Conservation (phyloP, 2,797 vertebrate genomes). For the Octomys mimax region DNA sequence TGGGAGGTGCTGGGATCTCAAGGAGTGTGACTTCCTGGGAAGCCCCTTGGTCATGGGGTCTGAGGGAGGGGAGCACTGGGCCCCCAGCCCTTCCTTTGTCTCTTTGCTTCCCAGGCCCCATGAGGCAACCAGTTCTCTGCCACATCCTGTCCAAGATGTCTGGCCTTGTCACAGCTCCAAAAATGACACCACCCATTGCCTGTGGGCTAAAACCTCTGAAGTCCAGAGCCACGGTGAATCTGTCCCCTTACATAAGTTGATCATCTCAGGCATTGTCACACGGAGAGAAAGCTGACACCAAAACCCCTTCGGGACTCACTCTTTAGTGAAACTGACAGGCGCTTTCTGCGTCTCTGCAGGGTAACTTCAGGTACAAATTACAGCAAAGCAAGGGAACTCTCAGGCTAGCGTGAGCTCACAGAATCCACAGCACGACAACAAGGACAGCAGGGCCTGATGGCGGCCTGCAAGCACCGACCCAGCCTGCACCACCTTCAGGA, state of each 20-base stretch:
- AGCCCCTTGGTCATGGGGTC: background rate
- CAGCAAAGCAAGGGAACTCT: background rate
- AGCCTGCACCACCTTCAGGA: background rate
- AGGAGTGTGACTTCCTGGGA: background rate
- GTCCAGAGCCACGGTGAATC: background rate
- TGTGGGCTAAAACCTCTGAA: background rate
- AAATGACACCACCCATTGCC: background rate
- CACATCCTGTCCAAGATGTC: fast-evolving
- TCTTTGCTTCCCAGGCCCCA: background rate
- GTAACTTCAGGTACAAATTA: background rate
- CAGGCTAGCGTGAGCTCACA: background rate
- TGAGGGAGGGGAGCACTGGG: background rate
- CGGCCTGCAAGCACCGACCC: too few species aligned
- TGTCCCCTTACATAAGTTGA: background rate
- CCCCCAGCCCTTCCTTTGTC: background rate
- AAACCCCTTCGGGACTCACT: background rate
- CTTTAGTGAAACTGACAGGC: background rate
- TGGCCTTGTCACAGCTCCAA: background rate
- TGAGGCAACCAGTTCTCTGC: background rate
- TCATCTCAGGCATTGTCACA: background rate
- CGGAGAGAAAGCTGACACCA: background rate
- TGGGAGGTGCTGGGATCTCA: background rate
- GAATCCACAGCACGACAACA: background rate
- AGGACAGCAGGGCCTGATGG: fast-evolving
- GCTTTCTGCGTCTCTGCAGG: background rate